Conservation (phyloP, 2,113 vertebrate genomes). For the Morphnarchus princeps region DNA sequence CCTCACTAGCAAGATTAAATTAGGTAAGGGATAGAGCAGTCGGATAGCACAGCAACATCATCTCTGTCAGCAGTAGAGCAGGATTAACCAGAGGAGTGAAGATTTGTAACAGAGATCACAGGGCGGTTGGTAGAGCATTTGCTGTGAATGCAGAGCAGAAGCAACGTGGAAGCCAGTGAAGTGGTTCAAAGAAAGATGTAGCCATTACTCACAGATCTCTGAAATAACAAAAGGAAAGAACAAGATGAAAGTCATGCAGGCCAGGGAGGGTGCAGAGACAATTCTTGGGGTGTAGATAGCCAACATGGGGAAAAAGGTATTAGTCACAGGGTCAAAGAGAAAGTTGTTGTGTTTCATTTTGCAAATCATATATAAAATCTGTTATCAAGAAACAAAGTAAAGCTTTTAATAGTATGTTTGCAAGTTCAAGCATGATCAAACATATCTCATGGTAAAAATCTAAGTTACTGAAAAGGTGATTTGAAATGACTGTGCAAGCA, state of each 20-base stretch:
- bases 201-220: background rate
- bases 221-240: background rate
- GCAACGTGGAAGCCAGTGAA: background rate
- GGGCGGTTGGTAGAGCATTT: accelerated
- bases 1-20: too few relatives aligned
- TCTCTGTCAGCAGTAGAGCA: too few relatives aligned
- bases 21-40: too few relatives aligned
- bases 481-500: conserved; percentile 1
- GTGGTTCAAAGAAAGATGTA: background rate
- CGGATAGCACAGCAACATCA: too few relatives aligned
- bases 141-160: background rate
- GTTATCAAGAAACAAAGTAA: background rate
- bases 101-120: too few relatives aligned
- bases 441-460: background rate
- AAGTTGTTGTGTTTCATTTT: background rate
- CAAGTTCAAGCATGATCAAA: too few relatives aligned
- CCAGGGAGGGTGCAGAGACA: background rate
- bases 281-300: background rate
- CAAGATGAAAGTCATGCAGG: background rate
- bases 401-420: background rate
- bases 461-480: background rate
- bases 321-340: background rate
- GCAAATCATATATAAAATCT: background rate
- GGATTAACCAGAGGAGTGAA: too few relatives aligned
- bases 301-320: accelerated